A percentile compares a stretch with the other conserved stretches of the same genome.
These are phyloP conservation scores for Muschampia plurimacula DNA, from an alignment of 2,888 invertebrate genomes.

Conservation along the genomic window DNA sequence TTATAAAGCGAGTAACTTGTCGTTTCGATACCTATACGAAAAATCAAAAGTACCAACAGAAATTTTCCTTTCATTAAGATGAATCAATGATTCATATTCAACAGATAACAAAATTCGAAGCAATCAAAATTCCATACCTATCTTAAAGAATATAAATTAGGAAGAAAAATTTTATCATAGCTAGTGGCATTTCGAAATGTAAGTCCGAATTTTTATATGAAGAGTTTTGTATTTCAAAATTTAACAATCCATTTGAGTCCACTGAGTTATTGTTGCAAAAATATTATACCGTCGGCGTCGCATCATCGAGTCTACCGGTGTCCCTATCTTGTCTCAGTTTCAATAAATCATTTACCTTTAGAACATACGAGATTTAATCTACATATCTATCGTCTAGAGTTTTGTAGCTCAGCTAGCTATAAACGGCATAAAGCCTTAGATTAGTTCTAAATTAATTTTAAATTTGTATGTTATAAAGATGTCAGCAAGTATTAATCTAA, in stretches of 20 bases:
- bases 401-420: conserved; percentile 7
- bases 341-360: conserved; percentile 12
- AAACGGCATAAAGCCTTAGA: neutral
- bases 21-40: too few species aligned
- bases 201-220: neutral
- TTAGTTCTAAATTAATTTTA: conserved; percentile 4
- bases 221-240: neutral
- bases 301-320: conserved; percentile 17
- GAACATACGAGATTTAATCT: conserved; percentile 17
- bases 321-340: conserved; percentile 5
- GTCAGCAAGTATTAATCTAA: neutral
- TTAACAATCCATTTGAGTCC: neutral
- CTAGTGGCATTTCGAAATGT: neutral
- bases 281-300: neutral
- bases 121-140: neutral
- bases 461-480: conserved; percentile 10
- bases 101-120: too few species aligned
- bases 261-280: neutral
- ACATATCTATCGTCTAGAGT: neutral
- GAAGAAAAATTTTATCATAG: neutral
- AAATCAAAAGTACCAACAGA: too few species aligned
- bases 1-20: too few species aligned
- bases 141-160: neutral
- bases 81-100: too few species aligned
- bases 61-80: too few species aligned